Conservation (phyloP, 2,888 invertebrate species). For the Cheilosia scutellata region DNA sequence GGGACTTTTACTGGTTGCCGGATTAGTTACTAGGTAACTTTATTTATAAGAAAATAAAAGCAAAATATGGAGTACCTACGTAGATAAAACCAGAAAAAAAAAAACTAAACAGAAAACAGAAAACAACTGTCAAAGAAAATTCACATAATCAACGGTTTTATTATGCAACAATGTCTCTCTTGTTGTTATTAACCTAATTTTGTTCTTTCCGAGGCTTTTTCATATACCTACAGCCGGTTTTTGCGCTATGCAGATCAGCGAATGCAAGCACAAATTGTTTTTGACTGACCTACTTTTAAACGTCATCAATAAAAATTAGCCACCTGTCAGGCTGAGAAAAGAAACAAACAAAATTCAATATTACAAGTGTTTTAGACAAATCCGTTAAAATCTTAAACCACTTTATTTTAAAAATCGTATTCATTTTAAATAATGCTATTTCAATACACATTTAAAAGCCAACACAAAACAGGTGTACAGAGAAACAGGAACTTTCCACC, state of each 20-base stretch:
- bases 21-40: background rate
- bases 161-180: slow-evolving; percentile 56
- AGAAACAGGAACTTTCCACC: slow-evolving; percentile 67
- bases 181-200: slow-evolving; percentile 61
- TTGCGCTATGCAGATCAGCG: slow-evolving; percentile 15
- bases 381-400: slow-evolving; percentile 6
- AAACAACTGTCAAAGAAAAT: slow-evolving; percentile 38
- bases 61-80: background rate
- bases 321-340: too few species aligned
- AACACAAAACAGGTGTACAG: slow-evolving; percentile 33
- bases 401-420: background rate
- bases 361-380: slow-evolving; percentile 10
- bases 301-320: slow-evolving; percentile 52
- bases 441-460: background rate
- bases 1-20: slow-evolving; percentile 18
- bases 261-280: slow-evolving; percentile 54
- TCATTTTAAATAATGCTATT: background rate
- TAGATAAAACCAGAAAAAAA: too few species aligned
- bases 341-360: background rate
- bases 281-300: slow-evolving; percentile 62
- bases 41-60: background rate
- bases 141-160: slow-evolving; percentile 55
- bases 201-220: slow-evolving; percentile 30
- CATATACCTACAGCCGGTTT: slow-evolving; percentile 27
- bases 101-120: slow-evolving; percentile 3